Base-by-base conservation (phyloP, 2,888 invertebrate genomes). In the Hermodice carunculata region DNA sequence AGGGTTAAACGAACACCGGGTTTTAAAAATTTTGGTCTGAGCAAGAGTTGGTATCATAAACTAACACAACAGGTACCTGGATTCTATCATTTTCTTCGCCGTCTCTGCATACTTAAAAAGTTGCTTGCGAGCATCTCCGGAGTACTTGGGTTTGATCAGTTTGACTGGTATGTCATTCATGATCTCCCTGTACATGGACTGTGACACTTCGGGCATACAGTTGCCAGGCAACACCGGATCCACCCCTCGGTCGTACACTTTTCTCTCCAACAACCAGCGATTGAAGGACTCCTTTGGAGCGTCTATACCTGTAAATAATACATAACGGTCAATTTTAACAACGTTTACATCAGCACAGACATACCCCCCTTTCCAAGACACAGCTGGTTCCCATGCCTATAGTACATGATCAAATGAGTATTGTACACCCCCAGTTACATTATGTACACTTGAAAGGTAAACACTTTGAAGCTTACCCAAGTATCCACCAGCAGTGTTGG, bases 131-230 rank as follows among this genome's bases (percentile, higher is more conserved):
- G 97, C 97, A 88, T 98, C 98, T 0, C 94, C 95, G 2, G 96
- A 94, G 82, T 94, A 97, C 86, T 96, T 96, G 8, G 97, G 96
- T 85, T 95, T 92, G n/a, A 94, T 91, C 66, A 98, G 89, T 87
- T 96, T 96, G 66, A 98, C 94, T 11, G 98, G 98, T 83, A 98
- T 95, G 87, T 98, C 97, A 86, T 96, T 94, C 95, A 98, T 96
- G 59, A 98, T 95, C 88, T 98, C 98, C 72, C 95, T 92, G 87
- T 96, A 96, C 96, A 98, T 96, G 1, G 94, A 93, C 82, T 92
- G 91, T 4, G 97, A 97, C 77, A 98, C 92, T 87, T 96, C 96
- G 1, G 94, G 93, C 76, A 92, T 91, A 87, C 97, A 97, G 84
- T 92, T 92, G 85, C 95, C 95, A 6, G 98, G 97, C 54, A 98